Evolutionary conservation across 1,140 invertebrate species (phyloP), one percentile per base, ranked within the genome.

Genomic region (Plectrocnemia conspersa): DNA sequence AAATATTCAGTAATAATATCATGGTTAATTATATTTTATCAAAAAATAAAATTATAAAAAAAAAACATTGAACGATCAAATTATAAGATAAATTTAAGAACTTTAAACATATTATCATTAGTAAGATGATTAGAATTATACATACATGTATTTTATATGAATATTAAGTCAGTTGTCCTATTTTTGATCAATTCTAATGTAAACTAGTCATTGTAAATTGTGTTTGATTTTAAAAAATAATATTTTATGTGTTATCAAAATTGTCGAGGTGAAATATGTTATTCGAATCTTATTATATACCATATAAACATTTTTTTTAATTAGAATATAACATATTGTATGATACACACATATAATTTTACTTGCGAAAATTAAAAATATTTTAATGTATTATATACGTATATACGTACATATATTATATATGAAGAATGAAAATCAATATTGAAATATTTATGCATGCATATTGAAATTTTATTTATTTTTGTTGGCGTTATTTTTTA

Each of bases 181-280:
- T 47, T 50, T 36, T 50, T 36, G 15, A 50, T 50, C n/a, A 19
- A 38, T 50, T 50, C 24, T 38, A n/a, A 50, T 11, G 10, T 46
- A 46, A 47, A 29, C 45, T 47, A 47, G 45, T 47, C 45, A 47
- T 47, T 33, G 35, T 33, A 50, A n/a, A n/a, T n/a, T n/a, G n/a
- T n/a, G n/a, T 24, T 50, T 50, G 32, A 50, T 50, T 11, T 38
- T 38, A 2, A 6, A 23, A 16, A 38, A 23, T 47, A 32, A 15
- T 19, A n/a, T 47, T 45, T 25, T 38, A 38, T 13, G 35, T 38
- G 11, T 13, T 7, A 15, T 45, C 11, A 45, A 6, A 25, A 45
- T 2, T 45, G 25, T 2, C 32, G 3, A 44, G 6, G 16, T 27
- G 27, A 4, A 33, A 45, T 16, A 27, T 45, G 23, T 27, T 27